Conservation (phyloP, 2,797 vertebrate genomes). For the Malacoraja senta region DNA sequence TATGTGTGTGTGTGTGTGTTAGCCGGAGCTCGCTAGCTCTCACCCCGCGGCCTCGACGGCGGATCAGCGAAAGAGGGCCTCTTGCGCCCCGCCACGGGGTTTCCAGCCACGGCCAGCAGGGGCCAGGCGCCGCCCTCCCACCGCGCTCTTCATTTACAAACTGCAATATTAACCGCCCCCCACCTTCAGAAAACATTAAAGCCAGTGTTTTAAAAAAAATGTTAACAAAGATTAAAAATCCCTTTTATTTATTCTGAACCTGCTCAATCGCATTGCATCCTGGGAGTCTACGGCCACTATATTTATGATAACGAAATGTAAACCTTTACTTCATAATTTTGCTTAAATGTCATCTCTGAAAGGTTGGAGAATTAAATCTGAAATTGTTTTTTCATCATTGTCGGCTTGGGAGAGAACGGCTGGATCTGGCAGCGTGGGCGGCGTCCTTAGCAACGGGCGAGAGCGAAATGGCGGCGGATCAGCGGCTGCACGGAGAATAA, state of each 20-base stretch:
- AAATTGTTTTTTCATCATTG: too few relatives aligned
- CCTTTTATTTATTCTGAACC: background rate
- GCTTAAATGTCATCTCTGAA: too few relatives aligned
- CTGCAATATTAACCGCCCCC: too few relatives aligned
- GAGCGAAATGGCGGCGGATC: background rate
- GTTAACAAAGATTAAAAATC: background rate
- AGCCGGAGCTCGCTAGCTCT: conserved; percentile 49
- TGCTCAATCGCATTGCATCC: background rate
- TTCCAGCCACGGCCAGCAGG: conserved; percentile 57
- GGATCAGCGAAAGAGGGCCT: conserved; percentile 66
- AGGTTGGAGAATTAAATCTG: too few relatives aligned
- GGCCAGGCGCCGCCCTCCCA: conserved; percentile 36
- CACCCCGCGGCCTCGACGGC: conserved; percentile 67
- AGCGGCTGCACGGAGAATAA: too few relatives aligned
- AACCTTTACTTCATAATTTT: background rate
- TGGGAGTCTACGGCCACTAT: background rate
- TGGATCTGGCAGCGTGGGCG: background rate
- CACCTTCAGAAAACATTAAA: background rate
- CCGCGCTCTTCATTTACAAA: too few relatives aligned
- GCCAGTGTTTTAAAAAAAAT: background rate
- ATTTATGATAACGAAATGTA: background rate
- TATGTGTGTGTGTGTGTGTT: too few relatives aligned
- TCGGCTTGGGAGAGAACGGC: background rate
- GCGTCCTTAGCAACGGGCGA: conserved; percentile 45
- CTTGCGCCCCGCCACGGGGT: conserved; percentile 56